Evolutionary conservation across 2,113 vertebrate genomes (phyloP).

Genomic region (Bettongia penicillata): DNA sequence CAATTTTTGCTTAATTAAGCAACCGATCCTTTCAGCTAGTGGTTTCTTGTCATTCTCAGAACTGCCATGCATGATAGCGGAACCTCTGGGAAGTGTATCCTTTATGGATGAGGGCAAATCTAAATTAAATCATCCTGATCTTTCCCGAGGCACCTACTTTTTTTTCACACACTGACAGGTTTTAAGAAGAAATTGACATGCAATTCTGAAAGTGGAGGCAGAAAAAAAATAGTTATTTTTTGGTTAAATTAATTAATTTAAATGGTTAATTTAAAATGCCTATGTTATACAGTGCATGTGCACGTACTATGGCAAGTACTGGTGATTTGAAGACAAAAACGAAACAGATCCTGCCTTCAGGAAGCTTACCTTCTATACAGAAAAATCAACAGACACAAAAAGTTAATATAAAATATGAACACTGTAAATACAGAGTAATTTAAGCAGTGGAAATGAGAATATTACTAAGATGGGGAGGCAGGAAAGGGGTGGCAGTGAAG

Average conservation of each 20-base stretch:
- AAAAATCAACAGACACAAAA: background rate
- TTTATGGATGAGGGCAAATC: background rate
- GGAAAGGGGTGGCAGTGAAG: background rate
- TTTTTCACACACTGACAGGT: background rate
- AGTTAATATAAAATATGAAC: background rate
- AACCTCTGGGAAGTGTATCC: background rate
- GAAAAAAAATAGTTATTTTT: slow-evolving; percentile 13
- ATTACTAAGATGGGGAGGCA: background rate
- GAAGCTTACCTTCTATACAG: background rate
- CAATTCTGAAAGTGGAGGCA: background rate
- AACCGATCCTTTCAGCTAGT: background rate
- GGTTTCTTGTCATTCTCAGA: background rate
- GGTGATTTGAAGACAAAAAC: background rate
- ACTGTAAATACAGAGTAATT: background rate
- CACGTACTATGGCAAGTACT: background rate
- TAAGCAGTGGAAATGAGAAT: background rate
- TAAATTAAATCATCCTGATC: background rate
- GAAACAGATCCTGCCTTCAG: background rate
- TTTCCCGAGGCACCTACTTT: background rate
- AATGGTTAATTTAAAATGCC: background rate
- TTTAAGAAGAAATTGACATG: slow-evolving; percentile 5
- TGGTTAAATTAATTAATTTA: background rate
- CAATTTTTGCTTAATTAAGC: slow-evolving; percentile 21
- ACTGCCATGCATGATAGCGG: background rate
- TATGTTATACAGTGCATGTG: background rate